These are phyloP conservation scores for Amblyraja radiata DNA, from an alignment of 2,797 vertebrate species.

Conservation along the genomic window DNA sequence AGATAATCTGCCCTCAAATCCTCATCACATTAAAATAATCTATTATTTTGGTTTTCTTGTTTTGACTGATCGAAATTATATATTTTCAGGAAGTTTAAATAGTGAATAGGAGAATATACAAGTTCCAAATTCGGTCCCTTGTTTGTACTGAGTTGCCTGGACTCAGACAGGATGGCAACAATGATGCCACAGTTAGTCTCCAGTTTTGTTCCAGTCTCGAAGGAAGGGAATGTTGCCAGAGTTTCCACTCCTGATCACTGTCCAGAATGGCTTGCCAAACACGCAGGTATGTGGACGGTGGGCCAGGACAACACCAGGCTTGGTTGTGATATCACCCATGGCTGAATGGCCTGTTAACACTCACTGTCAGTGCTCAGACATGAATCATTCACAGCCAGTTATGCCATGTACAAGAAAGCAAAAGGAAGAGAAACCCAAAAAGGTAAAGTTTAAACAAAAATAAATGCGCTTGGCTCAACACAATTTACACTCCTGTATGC, in stretches of 20 bases:
- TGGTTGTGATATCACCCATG: not conserved
- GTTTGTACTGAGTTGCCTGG: not conserved
- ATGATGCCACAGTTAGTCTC: not conserved
- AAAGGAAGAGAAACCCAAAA: not conserved
- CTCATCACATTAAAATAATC: not conserved
- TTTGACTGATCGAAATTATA: not conserved
- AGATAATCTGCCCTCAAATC: not conserved
- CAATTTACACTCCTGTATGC: not conserved
- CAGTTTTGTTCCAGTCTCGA: not conserved
- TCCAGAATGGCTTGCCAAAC: not conserved
- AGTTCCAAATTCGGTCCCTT: not conserved
- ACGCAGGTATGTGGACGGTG: not conserved
- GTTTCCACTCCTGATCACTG: not conserved
- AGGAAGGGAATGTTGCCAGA: not conserved
- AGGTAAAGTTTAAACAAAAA: not conserved
- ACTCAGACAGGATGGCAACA: not conserved
- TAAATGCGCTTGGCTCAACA: not conserved
- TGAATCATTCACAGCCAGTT: not conserved
- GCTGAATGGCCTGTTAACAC: not conserved
- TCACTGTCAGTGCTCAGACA: constrained; percentile 14
- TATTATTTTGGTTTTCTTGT: not conserved
- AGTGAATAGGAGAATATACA: not conserved
- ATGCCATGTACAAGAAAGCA: not conserved
- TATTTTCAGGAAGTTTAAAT: not conserved
- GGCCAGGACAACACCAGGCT: not conserved